Evolutionary conservation across 2,797 vertebrate genomes (phyloP).

Genomic region (Melanogrammus aeglefinus): DNA sequence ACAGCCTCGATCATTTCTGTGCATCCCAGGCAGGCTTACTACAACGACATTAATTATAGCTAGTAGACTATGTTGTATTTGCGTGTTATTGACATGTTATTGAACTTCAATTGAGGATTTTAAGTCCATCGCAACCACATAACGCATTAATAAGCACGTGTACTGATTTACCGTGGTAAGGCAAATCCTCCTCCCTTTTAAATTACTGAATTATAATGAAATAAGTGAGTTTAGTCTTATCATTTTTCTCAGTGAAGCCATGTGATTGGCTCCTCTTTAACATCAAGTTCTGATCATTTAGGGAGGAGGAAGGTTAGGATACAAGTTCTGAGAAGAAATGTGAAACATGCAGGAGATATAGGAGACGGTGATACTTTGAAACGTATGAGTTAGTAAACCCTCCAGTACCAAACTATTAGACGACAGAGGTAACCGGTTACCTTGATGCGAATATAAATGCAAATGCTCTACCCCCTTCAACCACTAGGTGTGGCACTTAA

Average conservation of each 20-base stretch:
- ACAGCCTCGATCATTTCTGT: conserved; percentile 45
- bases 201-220: background rate
- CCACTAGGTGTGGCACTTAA: conserved; percentile 88
- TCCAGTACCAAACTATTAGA: background rate
- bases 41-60: background rate
- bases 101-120: conserved; percentile 24
- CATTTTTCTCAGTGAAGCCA: conserved; percentile 16
- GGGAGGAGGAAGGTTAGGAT: conserved; percentile 10
- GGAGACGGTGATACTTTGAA: background rate
- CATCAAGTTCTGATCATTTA: conserved; percentile 12
- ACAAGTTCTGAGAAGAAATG: background rate
- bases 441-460: conserved; percentile 19
- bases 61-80: conserved; percentile 25
- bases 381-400: background rate
- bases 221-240: background rate
- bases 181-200: background rate
- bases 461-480: conserved; percentile 71
- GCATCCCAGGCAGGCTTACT: conserved; percentile 4
- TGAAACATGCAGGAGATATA: background rate
- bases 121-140: conserved; percentile 8
- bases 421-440: background rate
- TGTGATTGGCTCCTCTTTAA: conserved; percentile 33
- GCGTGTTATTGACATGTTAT: conserved; percentile 48
- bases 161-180: conserved; percentile 10
- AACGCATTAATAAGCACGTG: conserved; percentile 23